Conservation (phyloP, 2,797 vertebrate species). For the Pseudochromis fuscus region DNA sequence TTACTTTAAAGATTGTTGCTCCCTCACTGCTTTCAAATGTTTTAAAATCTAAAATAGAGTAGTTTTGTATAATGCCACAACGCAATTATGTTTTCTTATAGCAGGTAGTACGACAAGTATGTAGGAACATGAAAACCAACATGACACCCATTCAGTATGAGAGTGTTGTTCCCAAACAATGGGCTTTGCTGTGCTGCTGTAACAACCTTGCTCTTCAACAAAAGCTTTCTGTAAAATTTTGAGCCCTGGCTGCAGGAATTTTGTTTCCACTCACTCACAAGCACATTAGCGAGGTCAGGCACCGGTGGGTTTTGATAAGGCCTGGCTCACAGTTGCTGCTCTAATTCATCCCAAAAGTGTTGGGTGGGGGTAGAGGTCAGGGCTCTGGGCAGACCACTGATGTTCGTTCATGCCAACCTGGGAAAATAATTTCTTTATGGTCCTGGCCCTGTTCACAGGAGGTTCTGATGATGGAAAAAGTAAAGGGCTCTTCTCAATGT, state of each 20-base stretch:
- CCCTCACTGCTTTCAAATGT: slow-evolving; percentile 2
- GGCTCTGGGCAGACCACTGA: slow-evolving; percentile 3
- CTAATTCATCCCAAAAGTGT: slow-evolving; percentile 33
- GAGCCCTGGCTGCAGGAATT: slow-evolving; percentile 6
- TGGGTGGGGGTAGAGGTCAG: slow-evolving; percentile 28
- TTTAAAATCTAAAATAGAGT: background rate
- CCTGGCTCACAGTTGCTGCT: slow-evolving; percentile 18
- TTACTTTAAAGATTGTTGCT: slow-evolving; percentile 6
- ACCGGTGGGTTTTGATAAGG: slow-evolving; percentile 36
- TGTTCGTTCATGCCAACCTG: slow-evolving; percentile 14
- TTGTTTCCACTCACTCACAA: slow-evolving; percentile 7
- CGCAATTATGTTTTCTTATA: background rate
- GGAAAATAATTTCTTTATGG: slow-evolving; percentile 10
- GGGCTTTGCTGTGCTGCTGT: background rate
- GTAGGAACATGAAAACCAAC: background rate
- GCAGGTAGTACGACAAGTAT: background rate
- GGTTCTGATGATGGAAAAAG: too few relatives aligned
- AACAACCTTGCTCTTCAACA: background rate
- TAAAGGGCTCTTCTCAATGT: too few relatives aligned
- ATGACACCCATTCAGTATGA: background rate
- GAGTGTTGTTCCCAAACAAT: background rate
- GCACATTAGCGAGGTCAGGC: slow-evolving; percentile 30
- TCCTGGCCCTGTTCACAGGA: slow-evolving; percentile 9
- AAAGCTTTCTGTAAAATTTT: background rate
- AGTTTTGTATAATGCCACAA: background rate